Base-by-base conservation (phyloP, 2,888 invertebrate genomes). In the Drosophila formosana region DNA sequence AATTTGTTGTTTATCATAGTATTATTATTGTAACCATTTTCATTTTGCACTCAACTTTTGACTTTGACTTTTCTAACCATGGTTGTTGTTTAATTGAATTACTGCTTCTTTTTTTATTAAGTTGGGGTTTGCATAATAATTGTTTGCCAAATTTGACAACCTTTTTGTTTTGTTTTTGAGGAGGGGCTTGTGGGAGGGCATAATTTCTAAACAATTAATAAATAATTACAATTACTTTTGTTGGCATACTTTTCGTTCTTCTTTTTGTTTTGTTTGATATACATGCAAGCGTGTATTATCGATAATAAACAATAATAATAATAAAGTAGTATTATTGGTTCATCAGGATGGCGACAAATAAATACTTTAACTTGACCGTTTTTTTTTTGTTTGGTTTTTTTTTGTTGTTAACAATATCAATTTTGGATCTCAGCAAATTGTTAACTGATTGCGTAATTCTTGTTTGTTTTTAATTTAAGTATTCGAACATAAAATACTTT, bases 401-500 rank as follows among this genome's bases (percentile, higher is more conserved):
- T n/a, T n/a, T 52, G 49, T n/a, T 52, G 49, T 61, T 61, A 55
- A 41, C 41, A 56, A 30, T 52, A 39, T 41, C 23, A 56, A 52
- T 51, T 45, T 50, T 18, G 71, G 37, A 57, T 5, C 43, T 57
- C 51, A 57, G 39, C 41, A 30, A 64, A 61, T 58, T 68, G 41
- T 51, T 30, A 37, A 51, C 41, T 68, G 46, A 72, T 60, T 56
- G 39, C 39, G 18, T 41, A 47, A 18, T 13, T 47, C 11, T 46
- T 46, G 18, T 46, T 37, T 34, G 26, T 32, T 13, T 41, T 69
- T 63, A 73, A 57, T 73, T 62, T 57, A 77, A 76, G 77, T 85
- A 85, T 85, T 89, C 84, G 89, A 85, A 89, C 72, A 62, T 84
- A 82, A 83, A 85, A 85, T 85, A 85, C 85, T 89, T 89, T 73